Base-by-base conservation (phyloP, 2,113 vertebrate genomes). In the Nanorana parkeri region DNA sequence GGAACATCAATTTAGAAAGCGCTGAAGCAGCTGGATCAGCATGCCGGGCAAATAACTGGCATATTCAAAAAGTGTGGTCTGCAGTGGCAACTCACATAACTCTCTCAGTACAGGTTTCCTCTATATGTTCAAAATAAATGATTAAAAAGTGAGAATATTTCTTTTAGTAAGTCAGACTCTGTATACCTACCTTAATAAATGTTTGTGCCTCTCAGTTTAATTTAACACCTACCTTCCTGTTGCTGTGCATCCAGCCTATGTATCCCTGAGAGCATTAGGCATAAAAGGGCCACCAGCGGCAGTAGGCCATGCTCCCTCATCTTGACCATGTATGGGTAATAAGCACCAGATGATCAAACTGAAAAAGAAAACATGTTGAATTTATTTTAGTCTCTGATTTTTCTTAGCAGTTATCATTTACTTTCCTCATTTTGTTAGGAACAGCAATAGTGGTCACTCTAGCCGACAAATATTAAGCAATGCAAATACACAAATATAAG, bases 341-440 rank as follows among this genome's bases (percentile, higher is more conserved):
- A 47, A 76, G 80, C 71, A 82, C 80, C 69, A 76, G 63, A 76
- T 83, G 15, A 28, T 55, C 21, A 55, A 83, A 75, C 80, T 83
- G 32, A 47, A 76, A 66, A 17, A 79, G 6, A 5, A 24, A 66
- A 32, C 11, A 58, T 58, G 10, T 2, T 16, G 21, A 17, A 63
- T 19, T 72, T 13, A 6, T 21, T 21, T 56, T 58, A 11, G 3
- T 17, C 24, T 51, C 21, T 60, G 20, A 21, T 16, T 11, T 36
- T 51, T 56, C 5, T 10, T 47, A 47, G 41, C 0, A 47, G 29
- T 23, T 23, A 61, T 19, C n/a, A 15, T 32, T 28, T 74, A n/a
- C 6, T 20, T 72, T 71, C 4, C 29, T 47, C 11, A 13, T 11
- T 13, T 47, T 47, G 41, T 47, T 47, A 47, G 11, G 41, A 47